Evolutionary conservation across 2,888 invertebrate species (phyloP).

Genomic region (Lycophotia porphyrea): DNA sequence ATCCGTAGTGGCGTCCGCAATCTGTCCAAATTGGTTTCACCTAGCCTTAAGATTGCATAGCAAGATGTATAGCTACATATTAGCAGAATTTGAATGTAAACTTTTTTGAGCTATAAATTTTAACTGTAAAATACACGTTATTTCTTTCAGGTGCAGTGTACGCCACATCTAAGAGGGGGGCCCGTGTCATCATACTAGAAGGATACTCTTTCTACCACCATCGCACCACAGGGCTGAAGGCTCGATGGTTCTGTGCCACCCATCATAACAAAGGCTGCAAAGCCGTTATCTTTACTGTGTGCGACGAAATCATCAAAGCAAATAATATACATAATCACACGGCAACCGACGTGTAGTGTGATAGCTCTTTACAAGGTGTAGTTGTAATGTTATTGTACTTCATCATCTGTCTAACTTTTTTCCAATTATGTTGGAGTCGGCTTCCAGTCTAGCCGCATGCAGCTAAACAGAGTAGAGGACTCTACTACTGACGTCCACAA

Average conservation of each 20-base stretch:
- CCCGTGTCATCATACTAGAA: slow-evolving; percentile 23
- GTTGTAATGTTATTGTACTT: background rate
- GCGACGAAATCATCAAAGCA: slow-evolving; percentile 41
- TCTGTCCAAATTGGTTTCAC: background rate
- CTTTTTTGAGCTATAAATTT: background rate
- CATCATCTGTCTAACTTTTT: background rate
- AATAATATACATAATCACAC: slow-evolving; percentile 53
- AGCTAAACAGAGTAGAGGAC: too few relatives aligned
- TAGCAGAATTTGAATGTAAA: too few relatives aligned
- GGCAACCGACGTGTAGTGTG: background rate
- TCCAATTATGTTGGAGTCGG: background rate
- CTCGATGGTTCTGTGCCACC: slow-evolving; percentile 53
- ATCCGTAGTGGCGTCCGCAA: too few relatives aligned
- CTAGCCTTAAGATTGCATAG: background rate
- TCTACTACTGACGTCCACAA: too few relatives aligned
- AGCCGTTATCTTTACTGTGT: slow-evolving; percentile 42
- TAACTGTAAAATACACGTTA: too few relatives aligned
- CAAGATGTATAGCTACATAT: background rate
- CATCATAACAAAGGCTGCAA: slow-evolving; percentile 24
- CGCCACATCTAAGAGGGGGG: slow-evolving; percentile 33
- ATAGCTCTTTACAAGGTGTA: background rate
- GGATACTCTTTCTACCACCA: slow-evolving; percentile 55
- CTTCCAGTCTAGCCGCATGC: too few relatives aligned
- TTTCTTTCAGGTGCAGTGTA: slow-evolving; percentile 43
- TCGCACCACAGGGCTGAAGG: slow-evolving; percentile 13